A percentile compares a stretch with the other conserved stretches of the same genome.
phyloP scores from a whole-genome alignment of 1,140 invertebrate species.

The Drosophila sp. region DNA sequence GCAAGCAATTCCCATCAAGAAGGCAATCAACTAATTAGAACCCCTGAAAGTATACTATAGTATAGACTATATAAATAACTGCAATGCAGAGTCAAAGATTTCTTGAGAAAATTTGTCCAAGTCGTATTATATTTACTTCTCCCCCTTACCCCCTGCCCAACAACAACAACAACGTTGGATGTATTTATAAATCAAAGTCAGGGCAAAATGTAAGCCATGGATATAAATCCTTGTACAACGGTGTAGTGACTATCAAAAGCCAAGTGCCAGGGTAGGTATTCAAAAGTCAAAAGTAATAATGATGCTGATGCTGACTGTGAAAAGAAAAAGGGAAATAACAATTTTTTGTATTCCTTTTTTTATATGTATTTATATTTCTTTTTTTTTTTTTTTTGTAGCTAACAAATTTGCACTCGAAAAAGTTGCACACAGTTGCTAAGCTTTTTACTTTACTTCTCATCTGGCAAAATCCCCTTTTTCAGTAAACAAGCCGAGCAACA shows the following conservation, averaged over 20 bases:
- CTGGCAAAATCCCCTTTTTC: slow-evolving; percentile 40
- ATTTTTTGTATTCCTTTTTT: slow-evolving; percentile 8
- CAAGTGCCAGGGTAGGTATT: slow-evolving; percentile 22
- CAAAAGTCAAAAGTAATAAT: slow-evolving; percentile 46
- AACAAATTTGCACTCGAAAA: slow-evolving; percentile 58
- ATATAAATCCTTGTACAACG: slow-evolving; percentile 1
- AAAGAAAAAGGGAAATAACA: slow-evolving; percentile 33
- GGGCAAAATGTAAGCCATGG: slow-evolving; percentile 9
- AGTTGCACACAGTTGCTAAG: slow-evolving; percentile 53
- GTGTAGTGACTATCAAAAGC: slow-evolving; percentile 2
- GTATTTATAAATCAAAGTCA: slow-evolving; percentile 14
- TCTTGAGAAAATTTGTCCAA: slow-evolving; percentile 3
- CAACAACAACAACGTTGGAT: neutral
- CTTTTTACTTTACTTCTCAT: slow-evolving; percentile 28
- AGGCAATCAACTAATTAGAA: slow-evolving; percentile 18
- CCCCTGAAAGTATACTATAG: neutral
- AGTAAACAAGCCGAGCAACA: slow-evolving; percentile 29
- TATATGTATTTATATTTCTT: neutral
- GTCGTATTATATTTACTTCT: neutral
- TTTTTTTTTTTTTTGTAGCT: slow-evolving; percentile 1
- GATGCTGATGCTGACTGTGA: slow-evolving; percentile 38
- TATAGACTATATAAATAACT: neutral
- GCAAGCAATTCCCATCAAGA: neutral
- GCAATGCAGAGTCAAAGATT: neutral
- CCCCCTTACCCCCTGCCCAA: too few species aligned